Percentiles rank a stretch among this genome's conserved stretches.
These are phyloP conservation scores for Sinocyclocheilus maitianheensis DNA, from an alignment of 2,113 vertebrate genomes.

Conservation along the genomic window DNA sequence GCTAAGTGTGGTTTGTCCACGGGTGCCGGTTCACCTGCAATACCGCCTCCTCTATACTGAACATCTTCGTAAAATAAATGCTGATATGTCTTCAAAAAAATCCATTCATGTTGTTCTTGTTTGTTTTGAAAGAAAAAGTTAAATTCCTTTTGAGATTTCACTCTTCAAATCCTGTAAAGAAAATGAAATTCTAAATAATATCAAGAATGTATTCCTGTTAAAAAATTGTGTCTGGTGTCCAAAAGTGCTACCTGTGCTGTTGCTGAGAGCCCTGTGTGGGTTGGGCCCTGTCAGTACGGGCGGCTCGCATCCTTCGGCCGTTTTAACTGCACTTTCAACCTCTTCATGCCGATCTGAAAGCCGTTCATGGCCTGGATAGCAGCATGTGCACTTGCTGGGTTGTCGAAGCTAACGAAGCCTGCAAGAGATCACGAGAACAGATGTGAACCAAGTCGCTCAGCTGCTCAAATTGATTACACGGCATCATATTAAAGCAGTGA, in stretches of 20 bases:
- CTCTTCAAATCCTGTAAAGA: constrained; percentile 73
- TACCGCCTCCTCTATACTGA: constrained; percentile 54
- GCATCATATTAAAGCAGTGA: background rate
- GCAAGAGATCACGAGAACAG: constrained; percentile 27
- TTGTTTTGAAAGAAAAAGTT: constrained; percentile 71
- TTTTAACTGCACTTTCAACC: constrained; percentile 98
- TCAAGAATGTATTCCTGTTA: background rate
- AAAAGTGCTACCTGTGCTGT: constrained; percentile 80
- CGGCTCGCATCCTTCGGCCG: constrained; percentile 96
- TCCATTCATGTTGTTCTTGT: constrained; percentile 65
- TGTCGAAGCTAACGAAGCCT: constrained; percentile 99
- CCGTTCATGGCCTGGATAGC: constrained; percentile 99
- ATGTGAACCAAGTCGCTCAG: background rate
- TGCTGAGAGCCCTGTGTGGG: constrained; percentile 61
- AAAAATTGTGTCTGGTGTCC: background rate
- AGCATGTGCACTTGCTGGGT: constrained; percentile 95
- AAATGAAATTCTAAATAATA: constrained; percentile 21
- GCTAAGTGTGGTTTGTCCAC: constrained; percentile 61
- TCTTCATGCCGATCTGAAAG: constrained; percentile 98
- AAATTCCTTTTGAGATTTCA: constrained; percentile 73
- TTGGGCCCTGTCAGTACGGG: constrained; percentile 88
- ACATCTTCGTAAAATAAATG: constrained; percentile 76
- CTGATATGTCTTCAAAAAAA: constrained; percentile 84
- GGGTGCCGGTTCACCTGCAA: constrained; percentile 58
- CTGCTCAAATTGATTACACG: background rate